These are phyloP conservation scores for Melanocharis versteri DNA, from an alignment of 2,113 vertebrate species.

Conservation along the genomic window DNA sequence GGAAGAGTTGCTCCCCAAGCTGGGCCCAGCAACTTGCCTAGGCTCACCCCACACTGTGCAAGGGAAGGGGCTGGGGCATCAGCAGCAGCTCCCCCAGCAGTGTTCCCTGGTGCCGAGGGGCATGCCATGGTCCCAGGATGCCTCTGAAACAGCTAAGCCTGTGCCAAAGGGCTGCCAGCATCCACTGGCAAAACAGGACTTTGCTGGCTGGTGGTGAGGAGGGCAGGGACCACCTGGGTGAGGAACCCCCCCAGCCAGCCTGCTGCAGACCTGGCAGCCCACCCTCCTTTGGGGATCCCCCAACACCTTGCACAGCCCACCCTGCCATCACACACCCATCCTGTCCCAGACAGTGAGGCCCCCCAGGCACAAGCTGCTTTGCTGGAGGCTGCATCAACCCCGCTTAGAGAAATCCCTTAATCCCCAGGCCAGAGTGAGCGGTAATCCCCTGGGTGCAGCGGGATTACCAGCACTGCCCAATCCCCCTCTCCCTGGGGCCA, in stretches of 20 bases:
- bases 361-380: slow-evolving; percentile 3
- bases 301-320: background rate
- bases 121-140: rapidly evolving
- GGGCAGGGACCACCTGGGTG: too few species aligned
- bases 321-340: background rate
- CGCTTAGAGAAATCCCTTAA: slow-evolving; percentile 56
- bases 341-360: background rate
- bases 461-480: background rate
- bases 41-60: background rate
- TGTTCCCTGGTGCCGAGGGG: background rate
- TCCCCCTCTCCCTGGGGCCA: background rate
- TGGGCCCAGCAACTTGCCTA: rapidly evolving
- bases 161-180: background rate
- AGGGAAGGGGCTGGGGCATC: background rate
- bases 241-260: background rate
- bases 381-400: background rate
- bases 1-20: background rate
- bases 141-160: background rate
- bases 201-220: rapidly evolving
- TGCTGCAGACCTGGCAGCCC: background rate
- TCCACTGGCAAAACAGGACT: background rate
- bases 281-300: background rate
- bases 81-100: background rate
- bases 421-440: background rate
- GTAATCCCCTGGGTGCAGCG: background rate